Conservation (phyloP, 2,113 vertebrate genomes). For the Anarhynchus alexandrinus region DNA sequence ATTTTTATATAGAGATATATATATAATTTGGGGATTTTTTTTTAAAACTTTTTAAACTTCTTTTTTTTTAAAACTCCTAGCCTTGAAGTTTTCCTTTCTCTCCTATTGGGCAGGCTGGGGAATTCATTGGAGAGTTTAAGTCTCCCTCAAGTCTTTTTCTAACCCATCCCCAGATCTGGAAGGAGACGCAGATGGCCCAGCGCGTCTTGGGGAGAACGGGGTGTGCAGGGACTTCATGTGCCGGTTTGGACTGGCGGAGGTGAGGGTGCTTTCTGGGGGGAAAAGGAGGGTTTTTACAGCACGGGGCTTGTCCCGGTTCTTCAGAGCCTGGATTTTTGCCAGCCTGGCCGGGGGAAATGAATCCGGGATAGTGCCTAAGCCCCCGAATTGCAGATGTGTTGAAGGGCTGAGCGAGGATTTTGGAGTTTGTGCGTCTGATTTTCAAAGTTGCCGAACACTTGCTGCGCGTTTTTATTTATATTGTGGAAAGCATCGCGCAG, state of each 20-base stretch:
- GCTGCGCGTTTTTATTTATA: accelerated
- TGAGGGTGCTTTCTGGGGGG: not conserved
- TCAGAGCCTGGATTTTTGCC: not conserved
- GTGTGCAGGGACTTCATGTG: not conserved
- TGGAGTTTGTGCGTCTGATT: not conserved
- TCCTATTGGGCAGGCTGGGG: not conserved
- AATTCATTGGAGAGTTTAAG: not conserved
- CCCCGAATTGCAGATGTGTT: accelerated
- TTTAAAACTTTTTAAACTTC: no score
- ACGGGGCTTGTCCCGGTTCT: not conserved
- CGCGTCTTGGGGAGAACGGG: accelerated
- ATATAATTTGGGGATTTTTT: not conserved
- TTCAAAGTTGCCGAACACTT: not conserved
- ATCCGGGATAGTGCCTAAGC: not conserved
- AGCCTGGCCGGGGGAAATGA: not conserved
- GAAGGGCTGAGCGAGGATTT: not conserved
- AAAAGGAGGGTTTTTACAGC: not conserved
- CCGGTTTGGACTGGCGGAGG: not conserved
- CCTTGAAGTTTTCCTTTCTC: not conserved
- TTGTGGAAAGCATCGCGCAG: not conserved
- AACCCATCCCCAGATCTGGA: no score
- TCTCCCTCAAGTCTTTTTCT: not conserved
- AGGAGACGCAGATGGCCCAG: accelerated
- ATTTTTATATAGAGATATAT: not conserved
- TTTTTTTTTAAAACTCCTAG: not conserved